These are phyloP conservation scores for Suillia variegata DNA, from an alignment of 2,888 invertebrate genomes.

Conservation along the genomic window DNA sequence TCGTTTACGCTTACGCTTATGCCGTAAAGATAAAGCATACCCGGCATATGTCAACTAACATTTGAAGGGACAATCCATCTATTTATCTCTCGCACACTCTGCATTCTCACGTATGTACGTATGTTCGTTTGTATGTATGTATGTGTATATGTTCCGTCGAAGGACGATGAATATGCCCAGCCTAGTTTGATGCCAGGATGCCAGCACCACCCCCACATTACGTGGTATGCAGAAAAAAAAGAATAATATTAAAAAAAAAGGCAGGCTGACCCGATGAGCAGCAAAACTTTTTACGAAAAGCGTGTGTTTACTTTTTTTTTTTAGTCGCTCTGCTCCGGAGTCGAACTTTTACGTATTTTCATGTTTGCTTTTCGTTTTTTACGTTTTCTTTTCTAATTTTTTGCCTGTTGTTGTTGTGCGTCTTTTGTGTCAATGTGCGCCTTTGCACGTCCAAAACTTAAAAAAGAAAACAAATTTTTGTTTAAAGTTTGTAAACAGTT, in stretches of 20 bases:
- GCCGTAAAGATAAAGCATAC: constrained; percentile 32
- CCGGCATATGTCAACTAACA: constrained; percentile 46
- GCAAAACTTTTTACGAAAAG: constrained; percentile 8
- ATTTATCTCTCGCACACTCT: constrained; percentile 46
- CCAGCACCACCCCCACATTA: background rate
- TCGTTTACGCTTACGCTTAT: background rate
- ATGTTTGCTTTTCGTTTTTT: constrained; percentile 1
- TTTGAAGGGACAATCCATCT: constrained; percentile 47
- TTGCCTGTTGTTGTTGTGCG: no score
- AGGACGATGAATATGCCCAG: no score
- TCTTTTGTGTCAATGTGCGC: no score
- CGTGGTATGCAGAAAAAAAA: background rate
- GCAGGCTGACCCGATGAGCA: constrained; percentile 8
- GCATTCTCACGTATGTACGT: background rate
- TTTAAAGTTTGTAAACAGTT: constrained; percentile 19
- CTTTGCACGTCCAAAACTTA: constrained; percentile 3
- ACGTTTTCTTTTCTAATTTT: background rate
- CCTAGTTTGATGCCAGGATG: no score
- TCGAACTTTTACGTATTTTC: constrained; percentile 6
- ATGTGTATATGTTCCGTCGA: no score
- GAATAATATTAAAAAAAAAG: background rate
- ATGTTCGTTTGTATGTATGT: no score
- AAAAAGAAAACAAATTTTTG: constrained; percentile 10
- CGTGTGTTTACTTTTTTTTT: constrained; percentile 19
- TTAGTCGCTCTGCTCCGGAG: no score